Base-by-base conservation (phyloP, 2,888 invertebrate species). In the Metellina segmentata region DNA sequence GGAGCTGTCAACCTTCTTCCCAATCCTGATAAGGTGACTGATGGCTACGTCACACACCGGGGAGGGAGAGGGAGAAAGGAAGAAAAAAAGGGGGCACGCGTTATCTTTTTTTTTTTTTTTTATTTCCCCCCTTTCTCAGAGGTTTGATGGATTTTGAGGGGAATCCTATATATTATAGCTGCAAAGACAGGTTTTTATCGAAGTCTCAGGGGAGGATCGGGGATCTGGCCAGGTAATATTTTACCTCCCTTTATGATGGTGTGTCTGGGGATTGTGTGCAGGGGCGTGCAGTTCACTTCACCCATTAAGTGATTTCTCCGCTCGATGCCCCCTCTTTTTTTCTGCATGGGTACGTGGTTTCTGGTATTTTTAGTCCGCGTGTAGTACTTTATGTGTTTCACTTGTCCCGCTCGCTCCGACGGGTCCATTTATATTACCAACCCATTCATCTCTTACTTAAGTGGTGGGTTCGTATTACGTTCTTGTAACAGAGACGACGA, bases 1-100 rank as follows among this genome's bases (percentile, higher is more conserved):
- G 16, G 52, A 82, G 89, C 89, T 89, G 89, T 89, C 89, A 89
- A 78, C 89, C 82, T 83, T 77, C 89, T 82, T 71, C 51, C 82
- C 34, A 49, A 20, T 20, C 82, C 77, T 89, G 89, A 89, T 89
- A 89, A 89, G 69, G 82, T 89, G 89, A 89, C 61, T 77, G 89
- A 89, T 89, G 82, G 82, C 53, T 81, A 52, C 89, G 82, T 81
- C 89, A 82, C 70, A 49, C 7, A 69, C n/a, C 20, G 52, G 51
- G 69, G 6, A 52, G 77, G 48, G 51, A 49, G 48, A n/a, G 34
- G 34, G 34, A 34, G 4, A 4, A 34, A 48, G 34, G 61, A 51
- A n/a, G n/a, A n/a, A n/a, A n/a, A 61, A 61, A 49, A 79, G 19
- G 51, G 53, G 61, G 20, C 53, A 49, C 77, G 70, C 53, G 72